Percentiles rank a stretch among this genome's conserved stretches.
phyloP scores from a whole-genome alignment of 2,888 invertebrate genomes.

The Onthophagus sagittarius region DNA sequence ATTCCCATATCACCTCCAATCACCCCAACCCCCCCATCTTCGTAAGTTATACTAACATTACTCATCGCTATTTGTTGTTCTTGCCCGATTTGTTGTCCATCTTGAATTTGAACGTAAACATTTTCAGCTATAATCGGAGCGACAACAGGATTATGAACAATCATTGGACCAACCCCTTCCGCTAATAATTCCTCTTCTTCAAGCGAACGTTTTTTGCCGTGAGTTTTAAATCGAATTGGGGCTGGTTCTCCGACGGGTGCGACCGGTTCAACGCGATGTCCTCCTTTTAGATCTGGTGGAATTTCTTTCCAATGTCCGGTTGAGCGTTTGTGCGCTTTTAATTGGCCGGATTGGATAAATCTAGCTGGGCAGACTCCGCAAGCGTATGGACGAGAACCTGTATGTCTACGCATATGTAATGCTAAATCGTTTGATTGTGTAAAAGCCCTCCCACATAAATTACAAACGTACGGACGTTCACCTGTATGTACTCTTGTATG shows the following conservation, averaged over 20 bases:
- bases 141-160: conserved; percentile 18
- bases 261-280: conserved; percentile 47
- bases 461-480: conserved; percentile 49
- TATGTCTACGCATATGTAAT: conserved; percentile 65
- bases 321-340: conserved; percentile 61
- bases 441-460: conserved; percentile 51
- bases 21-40: background rate
- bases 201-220: conserved; percentile 34
- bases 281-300: conserved; percentile 47
- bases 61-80: background rate
- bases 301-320: conserved; percentile 57
- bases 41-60: conserved; percentile 29
- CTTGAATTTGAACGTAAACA: background rate
- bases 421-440: conserved; percentile 71
- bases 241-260: conserved; percentile 43
- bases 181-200: conserved; percentile 21
- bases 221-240: conserved; percentile 46
- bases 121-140: conserved; percentile 18
- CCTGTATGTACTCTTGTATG: conserved; percentile 49
- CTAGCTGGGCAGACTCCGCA: conserved; percentile 66
- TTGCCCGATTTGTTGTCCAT: background rate
- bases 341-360: conserved; percentile 60
- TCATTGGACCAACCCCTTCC: conserved; percentile 23
- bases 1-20: background rate
- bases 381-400: conserved; percentile 63